A percentile compares a stretch with the other conserved stretches of the same genome.
phyloP scores from a whole-genome alignment of 2,888 invertebrate genomes.

The Nudaria mundana region DNA sequence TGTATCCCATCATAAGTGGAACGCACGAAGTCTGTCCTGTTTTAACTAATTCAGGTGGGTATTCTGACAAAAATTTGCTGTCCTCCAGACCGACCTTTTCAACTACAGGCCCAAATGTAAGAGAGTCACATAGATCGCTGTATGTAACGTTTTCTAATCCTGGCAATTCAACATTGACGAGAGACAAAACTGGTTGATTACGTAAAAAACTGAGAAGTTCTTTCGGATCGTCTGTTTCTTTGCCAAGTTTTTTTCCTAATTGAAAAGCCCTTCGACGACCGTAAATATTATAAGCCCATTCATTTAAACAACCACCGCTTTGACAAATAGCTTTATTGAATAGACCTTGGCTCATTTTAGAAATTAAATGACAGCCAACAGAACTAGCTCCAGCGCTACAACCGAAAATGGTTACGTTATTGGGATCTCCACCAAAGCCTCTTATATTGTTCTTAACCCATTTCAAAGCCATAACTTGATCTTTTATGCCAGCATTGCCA shows the following conservation, averaged over 20 bases:
- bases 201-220: constrained; percentile 61
- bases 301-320: constrained; percentile 71
- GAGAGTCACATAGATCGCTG: constrained; percentile 55
- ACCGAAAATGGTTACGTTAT: constrained; percentile 71
- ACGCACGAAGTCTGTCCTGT: constrained; percentile 53
- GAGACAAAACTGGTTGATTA: constrained; percentile 46
- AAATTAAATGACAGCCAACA: constrained; percentile 61
- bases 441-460: constrained; percentile 71
- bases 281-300: constrained; percentile 66
- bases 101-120: constrained; percentile 68
- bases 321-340: constrained; percentile 75
- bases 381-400: constrained; percentile 72
- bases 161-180: constrained; percentile 61
- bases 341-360: constrained; percentile 65
- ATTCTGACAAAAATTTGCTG: constrained; percentile 56
- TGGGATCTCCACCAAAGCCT: constrained; percentile 64
- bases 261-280: constrained; percentile 63
- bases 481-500: constrained; percentile 75
- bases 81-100: constrained; percentile 52
- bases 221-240: constrained; percentile 55
- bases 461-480: constrained; percentile 72
- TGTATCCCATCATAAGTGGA: constrained; percentile 67
- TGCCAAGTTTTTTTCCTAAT: constrained; percentile 64
- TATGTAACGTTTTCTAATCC: constrained; percentile 37
- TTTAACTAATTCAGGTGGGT: constrained; percentile 49